phyloP scores from a whole-genome alignment of 2,888 invertebrate species.

The Gryllus longicercus region DNA sequence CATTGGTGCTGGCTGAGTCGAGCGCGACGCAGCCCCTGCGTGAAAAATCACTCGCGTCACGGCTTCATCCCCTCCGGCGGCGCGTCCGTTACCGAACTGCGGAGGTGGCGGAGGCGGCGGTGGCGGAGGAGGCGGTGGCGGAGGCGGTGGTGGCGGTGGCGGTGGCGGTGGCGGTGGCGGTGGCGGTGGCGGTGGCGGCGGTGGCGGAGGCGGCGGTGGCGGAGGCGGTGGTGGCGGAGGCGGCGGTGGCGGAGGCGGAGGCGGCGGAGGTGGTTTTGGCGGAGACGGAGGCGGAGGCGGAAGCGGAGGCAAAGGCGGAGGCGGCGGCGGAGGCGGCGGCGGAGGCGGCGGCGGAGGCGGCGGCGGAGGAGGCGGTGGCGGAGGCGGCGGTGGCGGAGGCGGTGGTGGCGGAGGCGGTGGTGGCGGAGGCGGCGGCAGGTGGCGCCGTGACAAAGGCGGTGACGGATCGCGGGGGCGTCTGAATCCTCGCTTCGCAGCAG shows the following conservation, averaged over 20 bases:
- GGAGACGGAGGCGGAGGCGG: background rate
- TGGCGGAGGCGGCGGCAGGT: background rate
- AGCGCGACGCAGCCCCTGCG: too few species aligned
- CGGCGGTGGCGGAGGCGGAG: background rate
- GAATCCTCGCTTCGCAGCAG: background rate
- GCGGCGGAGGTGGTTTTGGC: background rate
- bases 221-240: background rate
- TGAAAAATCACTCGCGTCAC: too few species aligned
- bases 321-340: background rate
- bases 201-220: background rate
- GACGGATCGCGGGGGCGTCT: background rate
- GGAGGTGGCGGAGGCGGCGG: background rate
- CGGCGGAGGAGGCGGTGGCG: background rate
- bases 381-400: background rate
- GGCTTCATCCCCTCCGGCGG: too few species aligned
- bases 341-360: background rate
- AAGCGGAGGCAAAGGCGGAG: background rate
- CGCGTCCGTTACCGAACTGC: too few species aligned
- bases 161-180: background rate
- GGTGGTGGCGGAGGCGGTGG: background rate
- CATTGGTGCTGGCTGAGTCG: too few species aligned
- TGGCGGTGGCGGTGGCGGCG: background rate
- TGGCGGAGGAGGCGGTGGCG: background rate
- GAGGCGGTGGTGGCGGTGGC: background rate
- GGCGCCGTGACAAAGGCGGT: background rate